These are phyloP conservation scores for Toxotes jaculatrix DNA, from an alignment of 2,113 vertebrate genomes.

Conservation along the genomic window DNA sequence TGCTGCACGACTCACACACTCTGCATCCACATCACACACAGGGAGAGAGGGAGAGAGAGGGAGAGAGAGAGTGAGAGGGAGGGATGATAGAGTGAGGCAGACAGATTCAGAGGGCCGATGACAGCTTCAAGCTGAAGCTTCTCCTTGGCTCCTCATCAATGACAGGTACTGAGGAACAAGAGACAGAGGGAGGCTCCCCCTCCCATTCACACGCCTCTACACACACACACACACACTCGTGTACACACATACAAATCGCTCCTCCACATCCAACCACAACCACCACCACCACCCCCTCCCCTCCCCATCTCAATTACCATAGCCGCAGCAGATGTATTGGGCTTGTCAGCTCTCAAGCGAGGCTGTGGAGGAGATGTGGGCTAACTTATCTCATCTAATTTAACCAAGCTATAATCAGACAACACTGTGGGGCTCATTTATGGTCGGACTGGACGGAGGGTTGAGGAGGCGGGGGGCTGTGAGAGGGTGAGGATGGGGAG, in stretches of 20 bases:
- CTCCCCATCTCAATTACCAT: slow-evolving; percentile 74
- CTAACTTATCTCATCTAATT: slow-evolving; percentile 73
- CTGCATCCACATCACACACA: slow-evolving; percentile 57
- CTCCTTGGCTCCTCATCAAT: slow-evolving; percentile 79
- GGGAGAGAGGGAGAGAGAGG: slow-evolving; percentile 20
- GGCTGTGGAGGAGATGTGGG: slow-evolving; percentile 65
- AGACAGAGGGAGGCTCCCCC: slow-evolving; percentile 44
- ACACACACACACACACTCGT: slow-evolving; percentile 11
- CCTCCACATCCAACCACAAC: slow-evolving; percentile 30
- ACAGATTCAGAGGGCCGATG: slow-evolving; percentile 75
- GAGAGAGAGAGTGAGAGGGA: slow-evolving; percentile 30
- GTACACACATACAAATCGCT: slow-evolving; percentile 41
- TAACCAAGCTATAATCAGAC: slow-evolving; percentile 65
- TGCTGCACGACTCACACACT: slow-evolving; percentile 64
- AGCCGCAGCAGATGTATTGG: slow-evolving; percentile 69
- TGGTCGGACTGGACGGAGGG: background rate
- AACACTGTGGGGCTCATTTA: slow-evolving; percentile 51
- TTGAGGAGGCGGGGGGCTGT: background rate
- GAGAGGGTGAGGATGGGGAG: background rate
- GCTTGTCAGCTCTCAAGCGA: slow-evolving; percentile 73
- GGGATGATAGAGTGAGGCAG: slow-evolving; percentile 71
- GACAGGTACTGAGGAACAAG: slow-evolving; percentile 78
- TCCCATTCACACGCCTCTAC: slow-evolving; percentile 46
- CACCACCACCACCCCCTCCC: slow-evolving; percentile 1
- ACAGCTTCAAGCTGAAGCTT: slow-evolving; percentile 80